Conservation (phyloP, 1,140 invertebrate species). For the Atta texana region DNA sequence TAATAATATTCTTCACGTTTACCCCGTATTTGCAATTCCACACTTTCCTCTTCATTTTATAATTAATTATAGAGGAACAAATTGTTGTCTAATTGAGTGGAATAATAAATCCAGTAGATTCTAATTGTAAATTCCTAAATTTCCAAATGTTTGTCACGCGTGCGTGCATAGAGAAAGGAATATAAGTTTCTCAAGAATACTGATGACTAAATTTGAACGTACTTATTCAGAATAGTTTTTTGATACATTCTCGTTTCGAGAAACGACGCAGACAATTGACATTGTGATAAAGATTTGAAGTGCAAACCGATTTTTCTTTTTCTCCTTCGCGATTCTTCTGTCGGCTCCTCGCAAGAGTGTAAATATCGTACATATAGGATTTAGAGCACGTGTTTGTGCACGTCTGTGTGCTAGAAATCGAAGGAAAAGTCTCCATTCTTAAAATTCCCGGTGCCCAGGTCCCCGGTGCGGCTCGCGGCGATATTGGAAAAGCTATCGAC, state of each 20-base stretch:
- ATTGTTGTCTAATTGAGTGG: too few relatives aligned
- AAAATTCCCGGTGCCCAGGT: constrained; percentile 69
- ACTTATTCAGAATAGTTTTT: neutral
- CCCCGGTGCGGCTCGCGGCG: constrained; percentile 28
- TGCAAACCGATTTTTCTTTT: constrained; percentile 48
- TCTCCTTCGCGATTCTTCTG: constrained; percentile 32
- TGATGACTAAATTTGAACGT: constrained; percentile 1
- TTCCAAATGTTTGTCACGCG: neutral
- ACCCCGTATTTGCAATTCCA: too few relatives aligned
- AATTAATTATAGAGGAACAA: neutral
- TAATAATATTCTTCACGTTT: too few relatives aligned
- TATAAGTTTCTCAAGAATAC: neutral
- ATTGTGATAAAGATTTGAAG: constrained; percentile 62
- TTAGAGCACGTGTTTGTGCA: constrained; percentile 17
- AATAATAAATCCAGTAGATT: neutral
- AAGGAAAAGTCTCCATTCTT: constrained; percentile 69
- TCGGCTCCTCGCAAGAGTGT: constrained; percentile 7
- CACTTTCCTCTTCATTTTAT: neutral
- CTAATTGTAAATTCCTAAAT: neutral
- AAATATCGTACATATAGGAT: constrained; percentile 58
- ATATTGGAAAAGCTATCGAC: constrained; percentile 77
- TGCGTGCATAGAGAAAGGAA: neutral
- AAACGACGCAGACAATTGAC: constrained; percentile 37
- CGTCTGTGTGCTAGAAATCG: neutral
- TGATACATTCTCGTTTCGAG: neutral